Base-by-base conservation (phyloP, 2,797 vertebrate species). In the Enteromius mattozi region DNA sequence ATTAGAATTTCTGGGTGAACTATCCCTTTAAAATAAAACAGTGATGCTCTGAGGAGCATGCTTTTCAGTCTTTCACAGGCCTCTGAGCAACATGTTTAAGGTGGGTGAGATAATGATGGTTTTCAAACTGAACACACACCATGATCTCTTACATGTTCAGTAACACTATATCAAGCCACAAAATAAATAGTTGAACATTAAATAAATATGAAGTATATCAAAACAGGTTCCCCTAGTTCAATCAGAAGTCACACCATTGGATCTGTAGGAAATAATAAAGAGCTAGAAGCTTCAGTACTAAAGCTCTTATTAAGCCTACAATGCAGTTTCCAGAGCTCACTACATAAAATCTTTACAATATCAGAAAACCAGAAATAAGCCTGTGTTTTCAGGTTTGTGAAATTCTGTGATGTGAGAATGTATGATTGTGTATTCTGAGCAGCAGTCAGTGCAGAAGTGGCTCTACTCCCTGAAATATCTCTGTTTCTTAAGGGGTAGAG, bases 291-390 rank as follows among this genome's bases (percentile, higher is more conserved):
- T 6, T 47, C 17, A 61, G 51, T 6, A 72, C 54, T 81, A 74
- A 74, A 74, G 24, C 27, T 47, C 7, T 72, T 47, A 33, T 24
- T 72, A 63, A 81, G 37, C 37, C 27, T 45, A 72, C 54, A 63
- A 59, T 74, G 21, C 27, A 74, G 69, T 27, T 82, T 82, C 27
- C 12, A 47, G 69, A 42, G 27, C 69, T 81, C 69, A 63, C 24
- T n/a, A 35, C 69, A 81, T 72, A 81, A 63, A 72, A 74, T 19
- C 51, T 61, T 81, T 61, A 81, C 80, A 71, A 45, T 68, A 54
- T 71, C 6, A 49, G 79, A 59, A 63, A 74, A 82, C 6, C 40
- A 82, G 0, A 45, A 72, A 81, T 2, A 61, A 35, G 24, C 65
- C 21, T 35, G 14, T 4, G 27, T 27, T 63, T 82, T 74, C 69